Base-by-base conservation (phyloP, 1,140 invertebrate species). In the Sesamia nonagrioides region DNA sequence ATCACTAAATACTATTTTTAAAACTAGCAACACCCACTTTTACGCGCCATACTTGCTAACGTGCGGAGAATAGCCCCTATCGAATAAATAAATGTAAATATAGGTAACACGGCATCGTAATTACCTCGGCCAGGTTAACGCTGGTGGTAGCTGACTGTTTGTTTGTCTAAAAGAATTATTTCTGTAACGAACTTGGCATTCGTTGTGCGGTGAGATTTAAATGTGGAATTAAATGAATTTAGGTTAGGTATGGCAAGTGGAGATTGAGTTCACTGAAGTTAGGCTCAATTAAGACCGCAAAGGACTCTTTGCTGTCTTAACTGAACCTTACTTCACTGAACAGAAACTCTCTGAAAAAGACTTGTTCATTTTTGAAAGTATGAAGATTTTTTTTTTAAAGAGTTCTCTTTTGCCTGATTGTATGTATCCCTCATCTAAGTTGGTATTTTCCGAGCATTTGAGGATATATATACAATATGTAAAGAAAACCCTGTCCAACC, bases 1-100 rank as follows among this genome's bases (percentile, higher is more conserved):
- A 81, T 77, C 79, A 80, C 72, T 77, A 78, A 37, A 77, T 60
- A 78, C 79, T 83, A 83, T 83, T 85, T 85, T 87, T 84, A 84
- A 79, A 58, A 78, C 60, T 82, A 76, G 83, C 82, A 83, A 82
- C 79, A 84, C 79, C 73, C 69, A 78, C 80, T 80, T 84, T 83
- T 86, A 77, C 75, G 74, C 77, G 74, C 60, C 69, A 69, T 75
- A 84, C 78, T 77, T 74, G 77, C 80, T 66, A 76, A 79, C 80
- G 77, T 50, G 77, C 80, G 48, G 56, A 63, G 66, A 81, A 77
- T 81, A 60, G 79, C 54, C 54, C 58, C 37, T 7, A 56, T 50
- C 2, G 40, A 54, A 68, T 77, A 77, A 77, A 77, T 77, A 77
- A 54, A 68, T 54, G 61, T 77, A 77, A 77, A 77, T 77, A 77